These are phyloP conservation scores for Phoxinus dragarum DNA, from an alignment of 2,797 vertebrate species.

Conservation along the genomic window DNA sequence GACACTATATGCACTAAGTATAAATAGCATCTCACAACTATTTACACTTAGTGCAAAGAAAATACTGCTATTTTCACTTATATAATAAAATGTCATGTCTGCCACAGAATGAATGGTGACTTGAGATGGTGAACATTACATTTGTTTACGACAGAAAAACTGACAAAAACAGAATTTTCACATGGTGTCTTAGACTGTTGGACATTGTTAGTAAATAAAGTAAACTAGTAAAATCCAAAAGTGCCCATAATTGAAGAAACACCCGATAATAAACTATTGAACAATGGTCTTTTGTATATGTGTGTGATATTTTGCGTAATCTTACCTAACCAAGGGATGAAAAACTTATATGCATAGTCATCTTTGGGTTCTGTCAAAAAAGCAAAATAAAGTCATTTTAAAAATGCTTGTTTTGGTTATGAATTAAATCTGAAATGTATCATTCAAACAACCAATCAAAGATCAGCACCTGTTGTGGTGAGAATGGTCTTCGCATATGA, in stretches of 20 bases:
- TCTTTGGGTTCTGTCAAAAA: conserved; percentile 78
- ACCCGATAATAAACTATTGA: background rate
- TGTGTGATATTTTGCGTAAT: background rate
- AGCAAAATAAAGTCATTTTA: background rate
- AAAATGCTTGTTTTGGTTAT: background rate
- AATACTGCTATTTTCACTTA: background rate
- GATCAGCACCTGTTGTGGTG: conserved; percentile 79
- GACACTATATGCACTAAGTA: background rate
- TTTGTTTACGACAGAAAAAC: background rate
- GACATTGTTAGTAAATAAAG: background rate
- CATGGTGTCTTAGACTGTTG: background rate
- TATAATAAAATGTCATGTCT: too few species aligned
- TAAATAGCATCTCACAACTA: background rate
- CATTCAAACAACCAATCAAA: background rate
- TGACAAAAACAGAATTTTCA: background rate
- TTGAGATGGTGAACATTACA: background rate
- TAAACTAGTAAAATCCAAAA: background rate
- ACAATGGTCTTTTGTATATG: background rate
- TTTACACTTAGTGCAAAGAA: background rate
- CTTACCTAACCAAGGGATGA: conserved; percentile 80
- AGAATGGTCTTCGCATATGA: conserved; percentile 86
- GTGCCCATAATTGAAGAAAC: background rate
- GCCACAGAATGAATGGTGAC: background rate
- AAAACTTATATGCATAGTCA: conserved; percentile 71
- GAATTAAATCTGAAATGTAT: background rate